Percentiles rank a stretch among this genome's conserved stretches.
These are phyloP conservation scores for Xylocampa areola DNA, from an alignment of 2,888 invertebrate species.

Conservation along the genomic window DNA sequence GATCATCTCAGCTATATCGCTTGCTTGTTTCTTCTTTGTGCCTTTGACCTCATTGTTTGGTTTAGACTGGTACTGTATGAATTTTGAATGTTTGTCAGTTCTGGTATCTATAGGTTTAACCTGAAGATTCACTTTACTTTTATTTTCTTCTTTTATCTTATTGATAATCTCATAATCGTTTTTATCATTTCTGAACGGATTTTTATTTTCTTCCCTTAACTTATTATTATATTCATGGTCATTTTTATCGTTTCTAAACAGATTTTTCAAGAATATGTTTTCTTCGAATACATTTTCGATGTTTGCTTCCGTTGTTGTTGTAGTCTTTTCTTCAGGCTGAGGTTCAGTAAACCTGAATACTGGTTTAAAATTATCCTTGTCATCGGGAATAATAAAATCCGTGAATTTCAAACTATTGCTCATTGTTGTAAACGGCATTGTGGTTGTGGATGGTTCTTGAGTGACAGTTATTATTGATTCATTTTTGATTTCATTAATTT, in stretches of 20 bases:
- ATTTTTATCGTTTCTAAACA: slow-evolving; percentile 66
- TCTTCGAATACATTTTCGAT: slow-evolving; percentile 72
- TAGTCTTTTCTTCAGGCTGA: slow-evolving; percentile 43
- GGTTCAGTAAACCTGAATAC: slow-evolving; percentile 55
- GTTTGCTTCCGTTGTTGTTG: slow-evolving; percentile 62
- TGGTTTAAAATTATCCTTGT: slow-evolving; percentile 68
- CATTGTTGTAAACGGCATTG: slow-evolving; percentile 24
- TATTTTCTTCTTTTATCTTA: slow-evolving; percentile 56
- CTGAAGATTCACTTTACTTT: slow-evolving; percentile 47
- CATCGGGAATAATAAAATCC: slow-evolving; percentile 63
- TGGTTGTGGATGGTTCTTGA: slow-evolving; percentile 54
- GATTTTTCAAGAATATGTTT: slow-evolving; percentile 80
- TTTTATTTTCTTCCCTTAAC: slow-evolving; percentile 59
- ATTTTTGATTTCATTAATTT: slow-evolving; percentile 50
- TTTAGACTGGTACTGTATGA: slow-evolving; percentile 68
- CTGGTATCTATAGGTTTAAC: slow-evolving; percentile 63
- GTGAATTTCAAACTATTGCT: slow-evolving; percentile 57
- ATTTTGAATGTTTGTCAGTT: slow-evolving; percentile 72
- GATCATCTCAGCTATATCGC: slow-evolving; percentile 77
- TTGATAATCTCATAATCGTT: slow-evolving; percentile 54
- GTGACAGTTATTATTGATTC: slow-evolving; percentile 57
- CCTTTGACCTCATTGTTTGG: slow-evolving; percentile 70
- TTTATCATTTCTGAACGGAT: slow-evolving; percentile 67
- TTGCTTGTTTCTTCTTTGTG: slow-evolving; percentile 69
- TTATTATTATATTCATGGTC: slow-evolving; percentile 57